Evolutionary conservation across 2,888 invertebrate genomes (phyloP).

Genomic region (Anticlea derivata): DNA sequence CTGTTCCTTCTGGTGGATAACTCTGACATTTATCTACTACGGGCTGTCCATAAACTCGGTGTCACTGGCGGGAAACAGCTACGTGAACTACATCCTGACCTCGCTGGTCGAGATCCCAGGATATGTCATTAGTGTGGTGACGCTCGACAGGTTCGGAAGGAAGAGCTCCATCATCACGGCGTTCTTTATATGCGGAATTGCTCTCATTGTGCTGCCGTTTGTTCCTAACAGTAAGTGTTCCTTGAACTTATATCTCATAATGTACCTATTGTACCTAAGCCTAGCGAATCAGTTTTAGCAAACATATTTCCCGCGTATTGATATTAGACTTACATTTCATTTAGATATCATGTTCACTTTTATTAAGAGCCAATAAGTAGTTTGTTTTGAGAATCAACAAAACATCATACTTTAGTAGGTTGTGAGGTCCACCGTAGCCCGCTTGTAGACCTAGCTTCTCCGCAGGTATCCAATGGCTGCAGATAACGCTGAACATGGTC

Average conservation of each 20-base stretch:
- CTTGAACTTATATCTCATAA: too few species aligned
- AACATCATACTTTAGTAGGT: too few species aligned
- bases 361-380: too few species aligned
- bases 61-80: constrained; percentile 88
- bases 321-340: too few species aligned
- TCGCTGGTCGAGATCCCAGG: constrained; percentile 86
- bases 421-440: constrained; percentile 1
- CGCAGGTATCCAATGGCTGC: constrained; percentile 71
- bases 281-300: too few species aligned
- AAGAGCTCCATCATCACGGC: constrained; percentile 83
- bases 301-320: too few species aligned
- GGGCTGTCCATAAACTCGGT: constrained; percentile 91
- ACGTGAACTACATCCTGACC: constrained; percentile 89
- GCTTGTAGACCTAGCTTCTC: constrained; percentile 28
- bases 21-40: constrained; percentile 91
- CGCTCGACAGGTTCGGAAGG: constrained; percentile 84
- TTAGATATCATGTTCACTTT: too few species aligned
- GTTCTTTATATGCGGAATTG: constrained; percentile 82
- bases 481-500: constrained; percentile 76
- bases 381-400: too few species aligned
- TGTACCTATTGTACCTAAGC: too few species aligned
- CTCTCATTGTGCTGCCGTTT: constrained; percentile 84
- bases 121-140: constrained; percentile 81
- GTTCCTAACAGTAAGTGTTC: constrained; percentile 77
- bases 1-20: constrained; percentile 92